phyloP scores from a whole-genome alignment of 2,888 invertebrate genomes.

The Drosophila pseudotalamancana region DNA sequence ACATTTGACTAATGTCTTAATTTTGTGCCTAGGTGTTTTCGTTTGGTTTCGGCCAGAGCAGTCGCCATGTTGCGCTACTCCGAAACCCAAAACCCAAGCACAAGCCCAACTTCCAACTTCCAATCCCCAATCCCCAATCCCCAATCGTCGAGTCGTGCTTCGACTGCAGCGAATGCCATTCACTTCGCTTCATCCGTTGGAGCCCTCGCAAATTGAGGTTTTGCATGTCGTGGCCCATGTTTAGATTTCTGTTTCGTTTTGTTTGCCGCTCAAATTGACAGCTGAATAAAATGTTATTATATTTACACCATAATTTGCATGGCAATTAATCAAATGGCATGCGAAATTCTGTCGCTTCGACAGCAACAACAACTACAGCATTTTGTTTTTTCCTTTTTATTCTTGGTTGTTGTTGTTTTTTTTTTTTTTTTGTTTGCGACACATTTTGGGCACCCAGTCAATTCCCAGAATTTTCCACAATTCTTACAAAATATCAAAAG shows the following conservation, averaged over 20 bases:
- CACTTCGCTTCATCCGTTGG: constrained; percentile 76
- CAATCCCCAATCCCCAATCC: background rate
- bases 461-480: constrained; percentile 51
- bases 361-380: constrained; percentile 26
- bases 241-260: constrained; percentile 57
- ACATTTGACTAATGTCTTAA: constrained; percentile 78
- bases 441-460: constrained; percentile 50
- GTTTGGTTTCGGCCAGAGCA: constrained; percentile 52
- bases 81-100: background rate
- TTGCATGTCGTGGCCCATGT: constrained; percentile 75
- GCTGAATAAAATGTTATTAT: constrained; percentile 82
- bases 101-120: background rate
- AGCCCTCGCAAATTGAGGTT: constrained; percentile 72
- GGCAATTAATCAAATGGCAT: constrained; percentile 81
- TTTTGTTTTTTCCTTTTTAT: too few relatives aligned
- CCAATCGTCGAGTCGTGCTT: constrained; percentile 52
- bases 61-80: constrained; percentile 27
- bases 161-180: constrained; percentile 77
- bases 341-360: constrained; percentile 65
- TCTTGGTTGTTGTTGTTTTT: too few relatives aligned
- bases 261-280: constrained; percentile 71
- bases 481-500: constrained; percentile 56
- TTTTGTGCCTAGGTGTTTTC: constrained; percentile 71
- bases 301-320: constrained; percentile 81
- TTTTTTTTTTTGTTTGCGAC: constrained; percentile 57